Evolutionary conservation across 2,113 vertebrate genomes (phyloP).

Genomic region (Riparia riparia): DNA sequence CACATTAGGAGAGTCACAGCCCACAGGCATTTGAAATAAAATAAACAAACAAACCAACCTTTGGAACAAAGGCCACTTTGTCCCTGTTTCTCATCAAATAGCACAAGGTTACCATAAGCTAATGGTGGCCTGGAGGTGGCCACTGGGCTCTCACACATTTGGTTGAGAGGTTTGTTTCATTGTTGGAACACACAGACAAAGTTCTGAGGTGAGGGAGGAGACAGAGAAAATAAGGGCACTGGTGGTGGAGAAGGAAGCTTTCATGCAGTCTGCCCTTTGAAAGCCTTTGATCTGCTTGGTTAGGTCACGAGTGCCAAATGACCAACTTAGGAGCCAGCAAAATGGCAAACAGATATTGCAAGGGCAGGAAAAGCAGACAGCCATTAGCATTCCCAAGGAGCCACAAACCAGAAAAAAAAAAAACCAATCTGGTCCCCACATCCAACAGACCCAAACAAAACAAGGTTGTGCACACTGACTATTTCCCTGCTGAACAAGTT

Average conservation of each 20-base stretch:
- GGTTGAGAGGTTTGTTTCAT: neutral
- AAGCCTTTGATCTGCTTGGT: conserved; percentile 65
- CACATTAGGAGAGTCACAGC: conserved; percentile 20
- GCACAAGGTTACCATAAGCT: neutral
- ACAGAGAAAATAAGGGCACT: conserved; percentile 7
- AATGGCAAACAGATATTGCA: conserved; percentile 71
- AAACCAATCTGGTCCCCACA: conserved; percentile 37
- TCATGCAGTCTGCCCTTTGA: conserved; percentile 33
- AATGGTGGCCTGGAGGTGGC: neutral
- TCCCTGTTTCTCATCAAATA: neutral
- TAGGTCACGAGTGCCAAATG: conserved; percentile 57
- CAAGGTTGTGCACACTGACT: conserved; percentile 50
- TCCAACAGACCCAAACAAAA: conserved; percentile 68
- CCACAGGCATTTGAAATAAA: conserved; percentile 50
- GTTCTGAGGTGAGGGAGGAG: conserved; percentile 28
- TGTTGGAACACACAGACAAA: neutral
- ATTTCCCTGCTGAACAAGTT: conserved; percentile 61
- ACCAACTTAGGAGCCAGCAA: conserved; percentile 62
- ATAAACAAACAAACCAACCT: conserved; percentile 27
- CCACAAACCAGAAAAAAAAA: conserved; percentile 61
- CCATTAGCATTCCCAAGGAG: conserved; percentile 66
- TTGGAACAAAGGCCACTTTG: conserved; percentile 39
- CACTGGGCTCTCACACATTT: neutral
- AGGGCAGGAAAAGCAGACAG: conserved; percentile 67
- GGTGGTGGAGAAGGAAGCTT: conserved; percentile 23